Evolutionary conservation across 2,888 invertebrate species (phyloP).

Genomic region (Pilophorus perplexus): DNA sequence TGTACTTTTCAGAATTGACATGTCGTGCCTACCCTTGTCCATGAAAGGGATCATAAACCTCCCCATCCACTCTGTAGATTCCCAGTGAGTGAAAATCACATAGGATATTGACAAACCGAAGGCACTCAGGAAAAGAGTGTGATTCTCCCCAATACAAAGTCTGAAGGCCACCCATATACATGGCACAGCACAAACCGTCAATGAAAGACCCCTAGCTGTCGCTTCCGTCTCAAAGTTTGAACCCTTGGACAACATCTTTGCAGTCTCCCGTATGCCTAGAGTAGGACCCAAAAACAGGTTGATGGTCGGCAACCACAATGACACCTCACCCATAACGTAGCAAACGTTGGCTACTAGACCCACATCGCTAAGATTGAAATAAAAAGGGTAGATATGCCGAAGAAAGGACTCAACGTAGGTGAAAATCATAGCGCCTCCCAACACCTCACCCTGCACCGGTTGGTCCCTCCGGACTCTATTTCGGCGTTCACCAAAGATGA

Average conservation of each 20-base stretch:
- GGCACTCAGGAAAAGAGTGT: neutral
- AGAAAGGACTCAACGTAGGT: neutral
- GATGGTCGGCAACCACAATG: neutral
- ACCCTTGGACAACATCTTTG: neutral
- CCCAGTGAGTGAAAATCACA: neutral
- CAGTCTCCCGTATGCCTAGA: neutral
- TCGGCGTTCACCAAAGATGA: neutral
- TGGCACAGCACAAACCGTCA: neutral
- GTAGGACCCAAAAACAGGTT: neutral
- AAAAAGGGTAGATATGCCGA: neutral
- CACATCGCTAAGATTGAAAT: neutral
- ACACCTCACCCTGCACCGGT: neutral
- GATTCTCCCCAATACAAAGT: neutral
- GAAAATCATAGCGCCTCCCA: neutral
- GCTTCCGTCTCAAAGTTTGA: neutral
- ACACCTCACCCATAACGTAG: neutral
- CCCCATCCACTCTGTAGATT: neutral
- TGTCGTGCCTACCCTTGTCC: neutral
- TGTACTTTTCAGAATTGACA: neutral
- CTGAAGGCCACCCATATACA: neutral
- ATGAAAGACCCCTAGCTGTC: neutral
- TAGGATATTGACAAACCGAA: neutral
- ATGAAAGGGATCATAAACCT: neutral
- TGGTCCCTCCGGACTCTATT: neutral
- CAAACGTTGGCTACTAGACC: neutral